These are phyloP conservation scores for Drosophila lutescens DNA, from an alignment of 2,888 invertebrate species.

Conservation along the genomic window DNA sequence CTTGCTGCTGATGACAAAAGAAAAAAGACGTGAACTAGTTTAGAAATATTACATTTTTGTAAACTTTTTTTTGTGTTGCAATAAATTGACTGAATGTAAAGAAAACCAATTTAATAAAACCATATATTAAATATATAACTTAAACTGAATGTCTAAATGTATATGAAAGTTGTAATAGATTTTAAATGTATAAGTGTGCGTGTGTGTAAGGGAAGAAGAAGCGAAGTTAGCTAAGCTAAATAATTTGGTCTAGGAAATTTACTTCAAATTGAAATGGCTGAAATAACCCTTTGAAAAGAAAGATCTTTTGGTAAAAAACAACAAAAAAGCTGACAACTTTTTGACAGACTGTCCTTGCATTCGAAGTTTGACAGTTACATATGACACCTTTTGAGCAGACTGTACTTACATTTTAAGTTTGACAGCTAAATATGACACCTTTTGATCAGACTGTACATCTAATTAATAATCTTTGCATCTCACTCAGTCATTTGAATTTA, in stretches of 20 bases:
- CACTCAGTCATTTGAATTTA: constrained; percentile 3
- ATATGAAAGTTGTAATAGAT: constrained; percentile 26
- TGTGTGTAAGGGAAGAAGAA: not conserved
- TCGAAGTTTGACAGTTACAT: not conserved
- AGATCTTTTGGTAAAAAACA: not conserved
- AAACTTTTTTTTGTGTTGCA: constrained; percentile 60
- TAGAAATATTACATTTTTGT: constrained; percentile 19
- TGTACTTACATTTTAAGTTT: not conserved
- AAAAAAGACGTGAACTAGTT: constrained; percentile 24
- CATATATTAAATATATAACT: constrained; percentile 40
- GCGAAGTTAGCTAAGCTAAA: constrained; percentile 23
- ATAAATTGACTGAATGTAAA: constrained; percentile 74
- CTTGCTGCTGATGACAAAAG: constrained; percentile 12
- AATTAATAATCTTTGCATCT: not conserved
- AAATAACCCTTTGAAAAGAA: not conserved
- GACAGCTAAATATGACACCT: not conserved
- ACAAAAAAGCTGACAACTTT: not conserved
- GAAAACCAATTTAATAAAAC: constrained; percentile 36
- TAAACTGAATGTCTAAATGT: constrained; percentile 61
- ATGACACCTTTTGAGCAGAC: not conserved
- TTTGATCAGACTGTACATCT: not conserved
- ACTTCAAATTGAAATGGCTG: constrained; percentile 15
- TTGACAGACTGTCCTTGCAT: not conserved
- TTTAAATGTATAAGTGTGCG: constrained; percentile 21
- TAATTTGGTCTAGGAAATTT: constrained; percentile 5